Conservation (phyloP, 2,797 vertebrate genomes). For the Pantherophis vulpinus region DNA sequence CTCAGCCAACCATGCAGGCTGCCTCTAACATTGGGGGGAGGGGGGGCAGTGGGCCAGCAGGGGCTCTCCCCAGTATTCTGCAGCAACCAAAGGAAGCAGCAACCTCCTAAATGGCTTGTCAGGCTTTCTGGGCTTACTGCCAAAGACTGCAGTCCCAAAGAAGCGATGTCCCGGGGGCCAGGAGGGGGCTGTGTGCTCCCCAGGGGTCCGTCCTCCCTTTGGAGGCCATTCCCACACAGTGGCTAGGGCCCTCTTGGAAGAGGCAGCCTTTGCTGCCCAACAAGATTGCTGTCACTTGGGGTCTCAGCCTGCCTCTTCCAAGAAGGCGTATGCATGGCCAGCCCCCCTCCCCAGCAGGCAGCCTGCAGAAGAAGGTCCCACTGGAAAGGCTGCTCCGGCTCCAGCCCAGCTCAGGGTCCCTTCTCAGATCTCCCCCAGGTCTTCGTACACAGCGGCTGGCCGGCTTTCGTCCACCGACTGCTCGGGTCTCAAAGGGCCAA, state of each 20-base stretch:
- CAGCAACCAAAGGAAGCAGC: not conserved
- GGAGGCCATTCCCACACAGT: not conserved
- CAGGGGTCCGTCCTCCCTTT: not conserved
- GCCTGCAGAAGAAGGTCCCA: not conserved
- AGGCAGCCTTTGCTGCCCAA: not conserved
- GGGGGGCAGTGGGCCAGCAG: not conserved
- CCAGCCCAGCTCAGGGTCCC: no score
- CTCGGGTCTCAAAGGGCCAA: slow-evolving; percentile 38
- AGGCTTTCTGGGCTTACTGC: not conserved
- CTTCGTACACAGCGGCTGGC: slow-evolving; percentile 58
- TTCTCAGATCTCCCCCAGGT: slow-evolving; percentile 55
- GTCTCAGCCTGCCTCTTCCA: not conserved
- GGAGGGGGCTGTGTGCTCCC: not conserved
- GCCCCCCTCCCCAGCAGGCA: not conserved
- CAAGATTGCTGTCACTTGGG: not conserved
- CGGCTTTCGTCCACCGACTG: slow-evolving; percentile 56
- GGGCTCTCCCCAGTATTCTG: not conserved
- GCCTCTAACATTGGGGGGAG: accelerated
- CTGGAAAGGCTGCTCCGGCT: not conserved
- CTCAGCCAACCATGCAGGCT: not conserved
- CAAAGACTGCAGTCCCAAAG: not conserved
- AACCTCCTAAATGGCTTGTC: not conserved
- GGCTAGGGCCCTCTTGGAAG: not conserved
- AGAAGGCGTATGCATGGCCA: no score
- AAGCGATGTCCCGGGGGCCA: not conserved